Percentiles rank a stretch among this genome's conserved stretches.
phyloP scores from a whole-genome alignment of 2,113 vertebrate species.

The Chinchilla lanigera region DNA sequence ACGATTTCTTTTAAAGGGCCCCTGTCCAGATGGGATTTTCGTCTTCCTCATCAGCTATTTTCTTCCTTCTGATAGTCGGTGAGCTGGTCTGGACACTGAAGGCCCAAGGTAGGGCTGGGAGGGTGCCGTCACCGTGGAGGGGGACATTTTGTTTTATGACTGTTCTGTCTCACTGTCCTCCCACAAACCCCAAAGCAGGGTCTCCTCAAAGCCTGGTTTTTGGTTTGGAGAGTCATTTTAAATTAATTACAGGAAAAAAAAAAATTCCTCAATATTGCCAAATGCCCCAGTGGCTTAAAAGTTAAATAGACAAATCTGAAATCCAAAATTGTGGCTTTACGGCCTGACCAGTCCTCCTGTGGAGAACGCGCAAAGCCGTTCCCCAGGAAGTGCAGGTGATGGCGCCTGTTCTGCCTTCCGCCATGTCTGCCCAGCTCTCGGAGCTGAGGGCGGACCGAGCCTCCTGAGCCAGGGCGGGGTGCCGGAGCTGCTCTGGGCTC shows the following conservation, averaged over 20 bases:
- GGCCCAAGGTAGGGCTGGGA: background rate
- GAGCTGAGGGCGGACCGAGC: background rate
- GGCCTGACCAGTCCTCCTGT: background rate
- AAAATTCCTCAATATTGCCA: background rate
- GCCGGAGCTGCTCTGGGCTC: background rate
- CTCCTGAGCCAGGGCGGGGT: background rate
- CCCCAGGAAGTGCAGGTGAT: background rate
- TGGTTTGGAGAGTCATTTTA: constrained; percentile 56
- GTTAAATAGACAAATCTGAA: constrained; percentile 1
- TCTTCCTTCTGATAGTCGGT: background rate
- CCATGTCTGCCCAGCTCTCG: background rate
- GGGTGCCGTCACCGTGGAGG: background rate
- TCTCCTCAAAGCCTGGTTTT: background rate
- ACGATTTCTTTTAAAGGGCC: constrained; percentile 61
- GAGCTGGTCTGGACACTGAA: background rate
- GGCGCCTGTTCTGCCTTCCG: background rate
- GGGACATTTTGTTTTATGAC: background rate
- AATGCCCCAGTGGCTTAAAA: constrained; percentile 10
- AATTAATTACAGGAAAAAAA: constrained; percentile 36
- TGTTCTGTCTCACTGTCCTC: background rate
- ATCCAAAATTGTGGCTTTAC: background rate
- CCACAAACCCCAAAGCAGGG: background rate
- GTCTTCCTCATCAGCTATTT: background rate
- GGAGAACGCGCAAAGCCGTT: background rate
- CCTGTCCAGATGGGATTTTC: constrained; percentile 8